Evolutionary conservation across 2,888 invertebrate genomes (phyloP).

Genomic region (Mimachlamys varia): DNA sequence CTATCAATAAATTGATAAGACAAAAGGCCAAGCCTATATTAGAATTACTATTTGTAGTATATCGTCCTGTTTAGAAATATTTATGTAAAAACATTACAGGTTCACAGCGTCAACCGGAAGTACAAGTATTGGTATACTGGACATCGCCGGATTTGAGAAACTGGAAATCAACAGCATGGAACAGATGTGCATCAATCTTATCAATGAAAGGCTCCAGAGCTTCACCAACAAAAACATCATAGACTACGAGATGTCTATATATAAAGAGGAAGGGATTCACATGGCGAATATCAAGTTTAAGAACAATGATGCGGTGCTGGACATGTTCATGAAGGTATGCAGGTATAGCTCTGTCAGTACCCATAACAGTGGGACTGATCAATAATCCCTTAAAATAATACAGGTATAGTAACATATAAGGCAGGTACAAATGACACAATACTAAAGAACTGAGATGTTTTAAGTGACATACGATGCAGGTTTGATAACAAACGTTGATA

Average conservation of each 20-base stretch:
- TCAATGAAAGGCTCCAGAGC: slow-evolving; percentile 74
- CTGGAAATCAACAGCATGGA: slow-evolving; percentile 74
- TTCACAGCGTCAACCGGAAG: neutral
- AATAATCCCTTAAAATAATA: no score
- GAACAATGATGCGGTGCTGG: slow-evolving; percentile 72
- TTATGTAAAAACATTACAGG: no score
- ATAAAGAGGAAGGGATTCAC: slow-evolving; percentile 62
- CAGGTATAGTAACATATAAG: no score
- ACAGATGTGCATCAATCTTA: slow-evolving; percentile 76
- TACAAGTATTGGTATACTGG: slow-evolving; percentile 71
- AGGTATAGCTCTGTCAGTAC: neutral
- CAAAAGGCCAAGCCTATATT: no score
- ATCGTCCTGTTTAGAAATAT: no score
- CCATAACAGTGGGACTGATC: no score
- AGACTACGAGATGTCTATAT: slow-evolving; percentile 63
- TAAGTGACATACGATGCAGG: no score
- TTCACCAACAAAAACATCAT: slow-evolving; percentile 71
- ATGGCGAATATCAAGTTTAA: slow-evolving; percentile 60
- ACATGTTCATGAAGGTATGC: slow-evolving; percentile 65
- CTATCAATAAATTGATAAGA: no score
- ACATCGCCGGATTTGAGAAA: slow-evolving; percentile 79
- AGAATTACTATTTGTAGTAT: no score
- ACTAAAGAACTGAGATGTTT: no score
- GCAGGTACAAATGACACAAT: no score
- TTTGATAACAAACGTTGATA: no score